Percentiles rank a stretch among this genome's conserved stretches.
phyloP scores from a whole-genome alignment of 2,888 invertebrate genomes.

The Plebejus melissa region DNA sequence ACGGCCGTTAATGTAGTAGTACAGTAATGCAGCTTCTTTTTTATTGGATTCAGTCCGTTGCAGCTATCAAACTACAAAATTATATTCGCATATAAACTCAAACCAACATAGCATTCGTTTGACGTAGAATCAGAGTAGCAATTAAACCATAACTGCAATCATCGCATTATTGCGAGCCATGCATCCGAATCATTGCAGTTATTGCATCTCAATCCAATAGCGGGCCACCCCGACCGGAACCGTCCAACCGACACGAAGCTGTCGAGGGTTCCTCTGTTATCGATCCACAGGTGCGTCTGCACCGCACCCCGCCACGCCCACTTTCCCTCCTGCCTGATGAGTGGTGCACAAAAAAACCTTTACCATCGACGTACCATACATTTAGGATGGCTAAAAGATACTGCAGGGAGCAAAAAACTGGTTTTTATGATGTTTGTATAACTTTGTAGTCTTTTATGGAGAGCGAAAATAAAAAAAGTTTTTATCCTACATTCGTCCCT shows the following conservation, averaged over 20 bases:
- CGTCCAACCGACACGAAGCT: background rate
- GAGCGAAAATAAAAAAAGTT: too few species aligned
- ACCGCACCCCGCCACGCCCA: slow-evolving; percentile 37
- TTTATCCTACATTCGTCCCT: too few species aligned
- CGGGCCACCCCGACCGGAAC: background rate
- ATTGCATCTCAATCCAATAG: background rate
- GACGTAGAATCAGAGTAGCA: background rate
- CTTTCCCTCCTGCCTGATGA: slow-evolving; percentile 30
- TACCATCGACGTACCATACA: background rate
- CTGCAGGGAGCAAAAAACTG: too few species aligned
- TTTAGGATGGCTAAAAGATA: background rate
- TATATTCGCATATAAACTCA: too few species aligned
- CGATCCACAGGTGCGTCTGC: slow-evolving; percentile 46
- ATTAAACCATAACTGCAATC: background rate
- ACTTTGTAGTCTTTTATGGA: too few species aligned
- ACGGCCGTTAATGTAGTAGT: too few species aligned
- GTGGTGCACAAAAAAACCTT: slow-evolving; percentile 25
- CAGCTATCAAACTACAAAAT: background rate
- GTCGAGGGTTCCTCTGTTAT: slow-evolving; percentile 34
- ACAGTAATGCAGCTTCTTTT: too few species aligned
- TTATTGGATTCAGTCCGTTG: too few species aligned
- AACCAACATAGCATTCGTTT: too few species aligned
- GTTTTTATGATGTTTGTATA: too few species aligned
- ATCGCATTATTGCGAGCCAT: background rate
- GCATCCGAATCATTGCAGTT: slow-evolving; percentile 9